A percentile compares a stretch with the other conserved stretches of the same genome.
These are phyloP conservation scores for Lepidostoma basale DNA, from an alignment of 1,140 invertebrate genomes.

Conservation along the genomic window DNA sequence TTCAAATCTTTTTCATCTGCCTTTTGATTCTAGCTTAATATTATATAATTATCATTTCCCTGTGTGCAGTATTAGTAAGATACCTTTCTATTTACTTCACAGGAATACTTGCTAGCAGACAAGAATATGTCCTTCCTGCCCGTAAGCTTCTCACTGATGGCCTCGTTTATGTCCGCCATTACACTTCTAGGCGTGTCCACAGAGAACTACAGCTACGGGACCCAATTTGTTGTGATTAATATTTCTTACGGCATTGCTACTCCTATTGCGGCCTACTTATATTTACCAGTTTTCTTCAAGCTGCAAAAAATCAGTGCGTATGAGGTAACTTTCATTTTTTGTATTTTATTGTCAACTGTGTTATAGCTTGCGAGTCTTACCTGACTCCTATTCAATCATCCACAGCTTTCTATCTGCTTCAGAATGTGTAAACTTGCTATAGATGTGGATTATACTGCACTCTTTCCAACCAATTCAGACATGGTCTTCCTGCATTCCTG, in stretches of 20 bases:
- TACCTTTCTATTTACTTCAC: constrained; percentile 49
- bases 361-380: too few relatives aligned
- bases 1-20: not conserved
- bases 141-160: constrained; percentile 87
- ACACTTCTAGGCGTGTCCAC: constrained; percentile 88
- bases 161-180: constrained; percentile 94
- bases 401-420: too few relatives aligned
- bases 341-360: too few relatives aligned
- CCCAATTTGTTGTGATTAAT: constrained; percentile 85
- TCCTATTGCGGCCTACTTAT: constrained; percentile 79
- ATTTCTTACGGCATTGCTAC: constrained; percentile 81
- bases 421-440: too few relatives aligned
- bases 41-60: not conserved
- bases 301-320: constrained; percentile 87
- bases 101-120: constrained; percentile 85
- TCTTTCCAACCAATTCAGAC: too few relatives aligned
- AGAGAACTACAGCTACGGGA: constrained; percentile 85
- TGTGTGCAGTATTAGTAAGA: not conserved
- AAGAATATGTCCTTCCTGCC: constrained; percentile 77
- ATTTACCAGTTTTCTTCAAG: constrained; percentile 88
- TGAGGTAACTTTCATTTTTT: too few relatives aligned
- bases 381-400: too few relatives aligned
- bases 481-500: too few relatives aligned
- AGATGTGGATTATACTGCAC: too few relatives aligned
- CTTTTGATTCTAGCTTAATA: not conserved